Base-by-base conservation (phyloP, 2,113 vertebrate genomes). In the Corythornis madagascariensis region DNA sequence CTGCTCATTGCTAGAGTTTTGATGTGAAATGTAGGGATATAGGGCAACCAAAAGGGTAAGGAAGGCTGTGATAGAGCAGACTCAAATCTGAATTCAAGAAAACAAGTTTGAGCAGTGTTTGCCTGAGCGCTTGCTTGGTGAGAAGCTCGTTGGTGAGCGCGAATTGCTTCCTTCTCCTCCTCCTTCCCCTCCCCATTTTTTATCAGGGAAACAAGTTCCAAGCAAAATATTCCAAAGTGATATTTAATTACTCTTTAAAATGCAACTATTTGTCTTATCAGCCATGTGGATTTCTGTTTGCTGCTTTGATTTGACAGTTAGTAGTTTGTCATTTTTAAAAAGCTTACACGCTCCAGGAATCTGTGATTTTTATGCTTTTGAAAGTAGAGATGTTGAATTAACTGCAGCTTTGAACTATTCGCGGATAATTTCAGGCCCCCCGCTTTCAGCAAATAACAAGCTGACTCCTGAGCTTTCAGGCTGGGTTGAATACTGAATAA, bases 161-260 rank as follows among this genome's bases (percentile, higher is more conserved):
- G 3, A 48, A 55, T 90, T 74, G 71, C 55, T 35, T 67, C 87
- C 4, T 66, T 65, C 86, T 55, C 75, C 57, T 83, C 66, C 55
- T 47, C 18, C 67, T 47, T 86, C 64, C 40, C 82, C 78, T 91
- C 89, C 73, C 59, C 6, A 1, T 61, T 86, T 88, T 88, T 96
- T 78, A 92, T 96, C 94, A 52, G 42, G 43, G 86, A 92, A 92
- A 64, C 79, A 72, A 88, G 73, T 96, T 96, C 92, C 93, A 97
- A 95, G 87, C 83, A 92, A 97, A 97, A 96, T 97, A 88, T 86
- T 96, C 83, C 88, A 60, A 92, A 95, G 91, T 74, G 93, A 90
- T 96, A 80, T 69, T 95, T 96, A 96, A 96, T 96, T 96, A 94
- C 93, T 96, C 90, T 90, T 96, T 83, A 96, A 95, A 96, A 95